Evolutionary conservation across 2,113 vertebrate species (phyloP).

Genomic region (Epinephelus fuscoguttatus): DNA sequence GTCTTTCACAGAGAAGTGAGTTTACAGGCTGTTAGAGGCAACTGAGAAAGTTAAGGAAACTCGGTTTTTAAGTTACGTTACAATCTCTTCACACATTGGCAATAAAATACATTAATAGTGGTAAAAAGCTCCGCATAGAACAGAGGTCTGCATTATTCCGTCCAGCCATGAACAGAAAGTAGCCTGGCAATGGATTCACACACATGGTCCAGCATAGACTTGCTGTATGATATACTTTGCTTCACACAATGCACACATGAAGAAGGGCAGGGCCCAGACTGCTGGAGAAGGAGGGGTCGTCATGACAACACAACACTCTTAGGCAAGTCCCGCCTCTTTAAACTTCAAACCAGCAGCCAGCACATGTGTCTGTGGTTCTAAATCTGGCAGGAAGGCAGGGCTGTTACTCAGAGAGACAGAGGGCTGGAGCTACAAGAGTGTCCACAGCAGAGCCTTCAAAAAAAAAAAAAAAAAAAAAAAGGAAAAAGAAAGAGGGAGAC

Average conservation of each 20-base stretch:
- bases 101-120: no score
- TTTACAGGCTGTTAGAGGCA: no score
- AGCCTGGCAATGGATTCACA: background rate
- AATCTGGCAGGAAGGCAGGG: constrained; percentile 88
- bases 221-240: background rate
- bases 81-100: no score
- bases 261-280: constrained; percentile 4
- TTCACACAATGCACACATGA: background rate
- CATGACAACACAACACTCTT: constrained; percentile 61
- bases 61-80: no score
- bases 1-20: no score
- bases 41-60: no score
- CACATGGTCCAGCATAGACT: background rate
- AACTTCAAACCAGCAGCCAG: constrained; percentile 66
- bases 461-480: constrained; percentile 12
- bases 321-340: constrained; percentile 73
- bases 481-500: constrained; percentile 7
- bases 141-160: no score
- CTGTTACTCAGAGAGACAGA: constrained; percentile 34
- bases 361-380: constrained; percentile 90
- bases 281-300: constrained; percentile 37
- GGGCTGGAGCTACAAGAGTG: constrained; percentile 35
- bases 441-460: constrained; percentile 13
- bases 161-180: background rate
- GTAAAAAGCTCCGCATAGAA: no score